These are phyloP conservation scores for Biston stratarius DNA, from an alignment of 2,888 invertebrate genomes.

Conservation along the genomic window DNA sequence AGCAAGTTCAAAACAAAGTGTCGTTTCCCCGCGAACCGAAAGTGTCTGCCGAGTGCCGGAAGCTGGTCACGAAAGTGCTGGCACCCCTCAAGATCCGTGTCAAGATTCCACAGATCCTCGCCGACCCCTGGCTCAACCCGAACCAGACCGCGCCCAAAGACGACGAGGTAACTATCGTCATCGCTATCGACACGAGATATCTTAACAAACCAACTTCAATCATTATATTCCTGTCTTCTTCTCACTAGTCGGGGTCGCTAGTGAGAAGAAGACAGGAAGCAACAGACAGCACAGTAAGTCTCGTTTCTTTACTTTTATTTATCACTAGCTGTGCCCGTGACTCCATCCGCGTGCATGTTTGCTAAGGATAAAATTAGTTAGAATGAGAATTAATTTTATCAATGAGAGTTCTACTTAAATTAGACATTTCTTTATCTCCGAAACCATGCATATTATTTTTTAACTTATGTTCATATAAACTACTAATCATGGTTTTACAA, in stretches of 20 bases:
- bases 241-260: neutral
- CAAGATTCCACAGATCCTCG: conserved; percentile 88
- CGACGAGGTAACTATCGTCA: conserved; percentile 57
- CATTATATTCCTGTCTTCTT: neutral
- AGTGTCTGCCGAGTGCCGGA: conserved; percentile 88
- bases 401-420: too few relatives aligned
- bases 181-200: neutral
- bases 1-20: conserved; percentile 92
- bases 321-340: too few relatives aligned
- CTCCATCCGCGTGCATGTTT: too few relatives aligned
- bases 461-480: too few relatives aligned
- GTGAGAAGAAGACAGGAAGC: too few relatives aligned
- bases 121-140: conserved; percentile 88
- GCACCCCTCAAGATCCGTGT: conserved; percentile 89
- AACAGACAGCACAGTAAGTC: neutral
- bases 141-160: conserved; percentile 68
- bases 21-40: conserved; percentile 89
- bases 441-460: too few relatives aligned
- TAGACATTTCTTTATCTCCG: too few relatives aligned
- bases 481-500: too few relatives aligned
- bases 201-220: neutral
- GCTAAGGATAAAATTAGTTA: too few relatives aligned
- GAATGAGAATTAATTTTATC: too few relatives aligned
- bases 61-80: conserved; percentile 89
- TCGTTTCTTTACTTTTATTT: too few relatives aligned